Conservation (phyloP, 2,113 vertebrate species). For the Pluvianellus socialis region DNA sequence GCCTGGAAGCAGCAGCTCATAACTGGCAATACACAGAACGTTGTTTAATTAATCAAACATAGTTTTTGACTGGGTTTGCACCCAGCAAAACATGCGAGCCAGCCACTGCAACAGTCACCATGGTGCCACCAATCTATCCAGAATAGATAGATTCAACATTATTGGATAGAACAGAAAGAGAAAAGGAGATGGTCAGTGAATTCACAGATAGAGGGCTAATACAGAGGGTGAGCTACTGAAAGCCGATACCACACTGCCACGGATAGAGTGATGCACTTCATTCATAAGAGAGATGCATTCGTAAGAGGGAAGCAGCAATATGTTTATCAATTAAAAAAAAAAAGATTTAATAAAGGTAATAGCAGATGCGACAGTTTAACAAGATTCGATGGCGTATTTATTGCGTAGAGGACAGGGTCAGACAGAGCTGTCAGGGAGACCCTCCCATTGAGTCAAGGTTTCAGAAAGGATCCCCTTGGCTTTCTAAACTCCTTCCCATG, state of each 20-base stretch:
- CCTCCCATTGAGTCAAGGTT: too few species aligned
- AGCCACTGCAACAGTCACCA: not conserved
- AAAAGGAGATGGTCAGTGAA: not conserved
- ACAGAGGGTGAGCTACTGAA: fast-evolving
- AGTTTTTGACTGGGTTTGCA: not conserved
- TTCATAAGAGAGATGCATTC: too few species aligned
- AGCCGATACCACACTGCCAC: not conserved
- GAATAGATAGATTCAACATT: not conserved
- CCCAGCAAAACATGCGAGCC: not conserved
- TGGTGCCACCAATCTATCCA: not conserved
- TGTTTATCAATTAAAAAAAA: too few species aligned
- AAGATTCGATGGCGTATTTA: too few species aligned
- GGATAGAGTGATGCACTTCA: too few species aligned
- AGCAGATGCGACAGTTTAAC: too few species aligned
- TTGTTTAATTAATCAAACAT: not conserved
- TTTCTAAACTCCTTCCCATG: too few species aligned
- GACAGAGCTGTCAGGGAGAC: too few species aligned
- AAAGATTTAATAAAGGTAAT: too few species aligned
- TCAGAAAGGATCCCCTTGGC: too few species aligned
- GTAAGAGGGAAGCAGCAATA: too few species aligned
- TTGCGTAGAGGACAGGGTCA: too few species aligned
- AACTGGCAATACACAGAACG: not conserved
- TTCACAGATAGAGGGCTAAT: not conserved
- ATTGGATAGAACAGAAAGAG: not conserved
- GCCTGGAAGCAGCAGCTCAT: not conserved